phyloP scores from a whole-genome alignment of 1,140 invertebrate species.

The Drosophila burlai region DNA sequence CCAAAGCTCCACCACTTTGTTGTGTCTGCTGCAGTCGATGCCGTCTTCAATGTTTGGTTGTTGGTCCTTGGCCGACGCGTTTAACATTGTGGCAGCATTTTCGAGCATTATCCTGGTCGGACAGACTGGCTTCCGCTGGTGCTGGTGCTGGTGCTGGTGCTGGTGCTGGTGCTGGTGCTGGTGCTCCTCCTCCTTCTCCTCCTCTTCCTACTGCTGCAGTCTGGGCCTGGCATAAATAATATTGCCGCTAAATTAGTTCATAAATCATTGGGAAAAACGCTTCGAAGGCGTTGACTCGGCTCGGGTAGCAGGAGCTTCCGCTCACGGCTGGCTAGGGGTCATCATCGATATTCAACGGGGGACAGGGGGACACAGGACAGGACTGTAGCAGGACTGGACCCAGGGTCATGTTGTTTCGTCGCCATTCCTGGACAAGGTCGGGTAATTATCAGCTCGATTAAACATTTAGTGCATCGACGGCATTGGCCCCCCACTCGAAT shows the following conservation, averaged over 20 bases:
- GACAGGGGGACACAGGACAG: neutral
- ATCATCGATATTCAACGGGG: neutral
- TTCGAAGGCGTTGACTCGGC: constrained; percentile 40
- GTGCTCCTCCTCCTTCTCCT: constrained; percentile 2
- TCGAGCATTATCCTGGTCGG: constrained; percentile 29
- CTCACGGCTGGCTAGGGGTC: neutral
- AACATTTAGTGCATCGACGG: constrained; percentile 42
- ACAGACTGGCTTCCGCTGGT: neutral
- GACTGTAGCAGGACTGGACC: neutral
- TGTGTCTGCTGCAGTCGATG: constrained; percentile 17
- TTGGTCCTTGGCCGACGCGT: constrained; percentile 27
- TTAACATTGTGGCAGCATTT: constrained; percentile 48
- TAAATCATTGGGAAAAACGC: constrained; percentile 63
- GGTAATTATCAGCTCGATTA: constrained; percentile 59
- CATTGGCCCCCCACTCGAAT: constrained; percentile 52
- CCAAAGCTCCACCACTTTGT: constrained; percentile 16
- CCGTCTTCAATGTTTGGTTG: constrained; percentile 14
- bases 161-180: too few species aligned
- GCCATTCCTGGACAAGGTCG: constrained; percentile 32
- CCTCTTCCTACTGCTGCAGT: constrained; percentile 5
- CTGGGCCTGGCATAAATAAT: constrained; percentile 56
- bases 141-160: neutral
- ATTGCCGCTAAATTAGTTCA: constrained; percentile 70
- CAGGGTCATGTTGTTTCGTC: constrained; percentile 9
- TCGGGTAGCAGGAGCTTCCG: constrained; percentile 9